Percentiles rank a stretch among this genome's conserved stretches.
Evolutionary conservation across 2,113 vertebrate genomes (phyloP).

Genomic region (Cisticola juncidis): DNA sequence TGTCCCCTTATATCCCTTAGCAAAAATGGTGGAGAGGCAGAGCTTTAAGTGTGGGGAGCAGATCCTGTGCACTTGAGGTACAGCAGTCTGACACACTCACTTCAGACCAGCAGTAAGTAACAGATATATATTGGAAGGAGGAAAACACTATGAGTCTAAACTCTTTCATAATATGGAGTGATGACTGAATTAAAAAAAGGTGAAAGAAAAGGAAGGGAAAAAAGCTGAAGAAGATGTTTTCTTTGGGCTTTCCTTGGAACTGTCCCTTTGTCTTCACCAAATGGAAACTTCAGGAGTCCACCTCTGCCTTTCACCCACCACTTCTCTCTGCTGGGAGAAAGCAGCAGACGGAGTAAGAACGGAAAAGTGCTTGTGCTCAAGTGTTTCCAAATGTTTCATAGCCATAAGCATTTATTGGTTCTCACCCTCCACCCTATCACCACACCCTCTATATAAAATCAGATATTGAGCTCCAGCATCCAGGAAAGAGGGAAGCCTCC

Average conservation of each 20-base stretch:
- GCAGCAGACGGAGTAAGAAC: not conserved
- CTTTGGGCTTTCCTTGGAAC: slow-evolving; percentile 17
- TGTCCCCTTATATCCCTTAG: not conserved
- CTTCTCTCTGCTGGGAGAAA: not conserved
- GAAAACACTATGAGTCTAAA: not conserved
- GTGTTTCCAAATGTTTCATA: slow-evolving; percentile 64
- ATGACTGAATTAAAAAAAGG: not conserved
- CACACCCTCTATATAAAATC: slow-evolving; percentile 39
- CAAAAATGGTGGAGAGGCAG: not conserved
- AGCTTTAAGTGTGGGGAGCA: not conserved
- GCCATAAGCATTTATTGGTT: slow-evolving; percentile 6
- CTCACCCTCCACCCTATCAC: slow-evolving; percentile 40
- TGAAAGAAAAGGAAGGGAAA: not conserved
- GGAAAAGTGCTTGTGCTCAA: slow-evolving; percentile 42
- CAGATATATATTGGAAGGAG: not conserved
- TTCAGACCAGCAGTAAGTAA: not conserved
- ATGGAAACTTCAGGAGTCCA: slow-evolving; percentile 9
- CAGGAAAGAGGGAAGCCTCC: not conserved
- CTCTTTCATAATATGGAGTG: not conserved
- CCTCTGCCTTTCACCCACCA: slow-evolving; percentile 10
- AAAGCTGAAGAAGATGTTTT: not conserved
- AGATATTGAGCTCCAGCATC: not conserved
- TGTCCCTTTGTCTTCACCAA: slow-evolving; percentile 5
- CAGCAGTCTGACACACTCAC: not conserved
- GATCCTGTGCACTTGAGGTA: not conserved